Conservation (phyloP, 2,888 invertebrate genomes). For the Pandemis corylana region DNA sequence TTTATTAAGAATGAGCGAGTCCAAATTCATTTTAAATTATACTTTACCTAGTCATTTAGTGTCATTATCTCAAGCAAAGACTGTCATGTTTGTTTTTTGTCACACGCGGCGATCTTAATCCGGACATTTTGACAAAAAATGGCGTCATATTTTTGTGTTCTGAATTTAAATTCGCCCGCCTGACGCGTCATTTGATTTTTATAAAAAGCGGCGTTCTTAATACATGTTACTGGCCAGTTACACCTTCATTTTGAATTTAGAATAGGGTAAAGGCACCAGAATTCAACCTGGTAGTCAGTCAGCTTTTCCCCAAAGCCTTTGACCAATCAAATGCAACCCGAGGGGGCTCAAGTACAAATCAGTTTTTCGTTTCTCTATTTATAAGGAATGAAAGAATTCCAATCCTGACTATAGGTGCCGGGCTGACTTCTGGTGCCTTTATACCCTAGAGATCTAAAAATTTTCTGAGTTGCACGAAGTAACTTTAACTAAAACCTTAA, state of each 20-base stretch:
- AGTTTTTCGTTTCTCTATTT: no score
- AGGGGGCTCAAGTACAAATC: no score
- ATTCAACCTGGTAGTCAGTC: neutral
- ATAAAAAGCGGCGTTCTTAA: neutral
- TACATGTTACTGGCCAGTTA: neutral
- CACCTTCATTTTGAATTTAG: neutral
- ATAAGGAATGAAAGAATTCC: no score
- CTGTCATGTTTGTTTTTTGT: constrained; percentile 29
- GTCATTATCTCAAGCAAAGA: constrained; percentile 13
- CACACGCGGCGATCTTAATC: constrained; percentile 13
- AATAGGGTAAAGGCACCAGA: neutral
- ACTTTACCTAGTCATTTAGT: constrained; percentile 10
- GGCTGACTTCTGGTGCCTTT: no score
- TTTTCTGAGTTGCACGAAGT: no score
- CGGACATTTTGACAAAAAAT: constrained; percentile 15
- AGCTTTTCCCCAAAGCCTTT: no score
- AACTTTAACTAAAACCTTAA: no score
- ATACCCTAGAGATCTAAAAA: no score
- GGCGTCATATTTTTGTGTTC: constrained; percentile 6
- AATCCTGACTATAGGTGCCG: no score
- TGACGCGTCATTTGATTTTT: neutral
- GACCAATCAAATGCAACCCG: no score
- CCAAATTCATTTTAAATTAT: constrained; percentile 15
- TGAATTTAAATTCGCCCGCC: constrained; percentile 5
- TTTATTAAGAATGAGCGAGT: neutral